Base-by-base conservation (phyloP, 2,113 vertebrate genomes). In the Corvus cornix region DNA sequence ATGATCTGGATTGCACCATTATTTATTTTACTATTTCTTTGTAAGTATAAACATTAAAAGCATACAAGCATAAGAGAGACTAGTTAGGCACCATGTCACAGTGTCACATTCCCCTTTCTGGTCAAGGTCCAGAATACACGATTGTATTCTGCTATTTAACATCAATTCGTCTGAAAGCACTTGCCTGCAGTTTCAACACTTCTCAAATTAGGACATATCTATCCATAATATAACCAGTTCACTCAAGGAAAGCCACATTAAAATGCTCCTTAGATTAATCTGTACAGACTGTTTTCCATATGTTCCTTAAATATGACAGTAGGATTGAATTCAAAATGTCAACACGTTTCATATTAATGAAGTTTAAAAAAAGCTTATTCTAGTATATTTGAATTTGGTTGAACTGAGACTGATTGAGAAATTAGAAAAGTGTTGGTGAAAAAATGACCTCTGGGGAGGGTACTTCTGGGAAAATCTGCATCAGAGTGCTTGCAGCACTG, bases 271-370 rank as follows among this genome's bases (percentile, higher is more conserved):
- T 84, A 86, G 56, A 96, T 93, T 95, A 93, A 86, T 92, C 60
- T 73, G 64, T 93, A 76, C 73, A 93, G 92, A 93, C 83, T 84
- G 77, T 82, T 93, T 97, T 94, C 93, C 86, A 78, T 95, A 92
- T 84, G 62, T 90, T 96, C 90, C 80, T 84, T 87, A 86, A 96
- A 93, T 93, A 92, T 51, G 83, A 92, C 86, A 89, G 88, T 94
- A 90, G 56, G 77, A 84, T 87, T 81, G 44, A 94, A 81, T 94
- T 94, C 73, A 90, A 95, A 94, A 82, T 92, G 83, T 92, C 93
- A 95, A 93, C 89, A 96, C 69, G 75, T 87, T 89, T 95, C 86
- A 93, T 7, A 1, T 90, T 89, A 94, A 95, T 87, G 76, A 96
- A 92, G 79, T 89, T 93, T 84, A 72, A 83, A 88, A 94, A 88